Conservation (phyloP, 2,797 vertebrate genomes). For the Oreortyx pictus region DNA sequence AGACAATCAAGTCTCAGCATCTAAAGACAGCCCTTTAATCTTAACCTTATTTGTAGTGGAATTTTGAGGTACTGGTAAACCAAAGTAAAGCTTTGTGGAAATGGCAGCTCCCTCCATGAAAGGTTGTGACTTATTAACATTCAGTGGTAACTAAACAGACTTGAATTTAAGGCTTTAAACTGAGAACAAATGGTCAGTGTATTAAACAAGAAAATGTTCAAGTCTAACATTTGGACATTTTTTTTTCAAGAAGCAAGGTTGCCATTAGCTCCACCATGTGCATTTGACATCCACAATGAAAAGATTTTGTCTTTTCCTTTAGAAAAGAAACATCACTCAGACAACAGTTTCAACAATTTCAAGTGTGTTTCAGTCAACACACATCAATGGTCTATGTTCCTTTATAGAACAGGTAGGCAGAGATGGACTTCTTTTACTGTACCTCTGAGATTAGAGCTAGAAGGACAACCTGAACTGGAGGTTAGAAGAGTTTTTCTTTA, state of each 20-base stretch:
- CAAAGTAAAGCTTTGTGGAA: background rate
- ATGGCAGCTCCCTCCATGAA: background rate
- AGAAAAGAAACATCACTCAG: background rate
- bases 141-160: background rate
- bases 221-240: background rate
- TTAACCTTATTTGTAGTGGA: background rate
- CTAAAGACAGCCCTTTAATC: background rate
- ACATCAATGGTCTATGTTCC: background rate
- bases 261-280: background rate
- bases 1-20: background rate
- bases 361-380: background rate
- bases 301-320: background rate
- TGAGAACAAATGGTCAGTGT: fast-evolving
- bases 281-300: background rate
- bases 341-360: background rate
- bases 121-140: background rate
- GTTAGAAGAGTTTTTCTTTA: background rate
- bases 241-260: background rate
- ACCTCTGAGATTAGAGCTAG: background rate
- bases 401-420: background rate
- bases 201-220: background rate
- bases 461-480: background rate
- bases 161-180: background rate
- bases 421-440: background rate
- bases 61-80: background rate